Base-by-base conservation (phyloP, 2,797 vertebrate genomes). In the Protonibea diacanthus region DNA sequence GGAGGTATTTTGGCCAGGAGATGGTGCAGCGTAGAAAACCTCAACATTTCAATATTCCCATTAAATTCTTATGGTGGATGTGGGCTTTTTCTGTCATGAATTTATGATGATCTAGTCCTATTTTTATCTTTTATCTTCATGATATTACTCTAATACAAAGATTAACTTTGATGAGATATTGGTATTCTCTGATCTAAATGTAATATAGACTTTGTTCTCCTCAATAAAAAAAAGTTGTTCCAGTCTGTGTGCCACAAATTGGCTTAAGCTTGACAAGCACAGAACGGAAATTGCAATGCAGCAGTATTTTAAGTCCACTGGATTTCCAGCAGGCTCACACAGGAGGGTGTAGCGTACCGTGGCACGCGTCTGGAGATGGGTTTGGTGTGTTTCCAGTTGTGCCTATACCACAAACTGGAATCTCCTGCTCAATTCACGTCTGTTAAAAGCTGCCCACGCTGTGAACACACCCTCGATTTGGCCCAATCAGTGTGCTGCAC, bases 401-500 rank as follows among this genome's bases (percentile, higher is more conserved):
- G 89, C 63, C 89, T 85, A 67, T 80, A 91, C 92, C 90, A 80
- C 90, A 89, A 91, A 87, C 80, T 89, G 86, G 88, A 95, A 91
- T 94, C 88, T 94, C 88, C 88, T 84, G 85, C 85, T 94, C 91
- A 93, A 92, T 95, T 90, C 86, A 86, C 40, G 88, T 94, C 93
- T 94, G 94, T 93, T 92, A 89, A 92, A 91, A 89, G 63, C 88
- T 90, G 69, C 92, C 93, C 91, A 92, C 76, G 76, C 89, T 85
- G 84, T 73, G 85, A 88, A 93, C 95, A 95, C 95, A 96, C 95
- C 95, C 95, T 94, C 93, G 47, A 79, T 83, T 80, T 93, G 74
- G 89, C 59, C 95, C 95, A 96, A 95, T 95, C 91, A 92, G 88
- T 60, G 77, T 18, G 74, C 80, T 78, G 53, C 83, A 83, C 55